phyloP scores from a whole-genome alignment of 2,888 invertebrate species.

The Camptogramma bilineatum region DNA sequence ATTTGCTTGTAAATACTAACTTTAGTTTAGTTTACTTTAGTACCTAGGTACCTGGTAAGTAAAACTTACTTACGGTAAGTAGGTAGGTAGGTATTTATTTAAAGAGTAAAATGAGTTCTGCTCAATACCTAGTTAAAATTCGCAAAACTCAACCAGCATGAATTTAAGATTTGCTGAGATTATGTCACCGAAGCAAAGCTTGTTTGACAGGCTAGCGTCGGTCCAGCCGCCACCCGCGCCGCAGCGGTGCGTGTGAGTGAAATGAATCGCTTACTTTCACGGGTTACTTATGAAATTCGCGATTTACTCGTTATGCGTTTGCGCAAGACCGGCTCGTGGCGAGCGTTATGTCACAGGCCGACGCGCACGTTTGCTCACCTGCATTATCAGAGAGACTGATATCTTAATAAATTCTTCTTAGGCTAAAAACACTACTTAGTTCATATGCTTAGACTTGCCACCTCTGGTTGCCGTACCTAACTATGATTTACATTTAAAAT shows the following conservation, averaged over 20 bases:
- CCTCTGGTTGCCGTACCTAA: no score
- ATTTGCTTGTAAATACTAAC: no score
- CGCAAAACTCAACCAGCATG: constrained; percentile 10
- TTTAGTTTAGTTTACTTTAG: no score
- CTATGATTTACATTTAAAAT: no score
- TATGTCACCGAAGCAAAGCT: constrained; percentile 53
- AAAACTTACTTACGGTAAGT: not conserved
- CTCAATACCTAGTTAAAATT: constrained; percentile 16
- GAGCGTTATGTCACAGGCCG: constrained; percentile 51
- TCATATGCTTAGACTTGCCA: not conserved
- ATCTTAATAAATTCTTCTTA: not conserved
- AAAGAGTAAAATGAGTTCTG: not conserved
- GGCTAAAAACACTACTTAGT: not conserved
- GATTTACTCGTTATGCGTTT: constrained; percentile 69
- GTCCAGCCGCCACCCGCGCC: constrained; percentile 34
- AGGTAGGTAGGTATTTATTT: not conserved
- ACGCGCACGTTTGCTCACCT: constrained; percentile 33
- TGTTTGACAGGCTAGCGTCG: constrained; percentile 57
- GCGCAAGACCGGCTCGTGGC: constrained; percentile 49
- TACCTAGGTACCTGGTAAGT: no score
- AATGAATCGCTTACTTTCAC: constrained; percentile 77
- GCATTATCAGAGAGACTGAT: constrained; percentile 23
- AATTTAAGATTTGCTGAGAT: constrained; percentile 45
- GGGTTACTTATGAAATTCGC: constrained; percentile 78
- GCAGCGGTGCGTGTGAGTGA: constrained; percentile 57